These are phyloP conservation scores for Phrynocephalus forsythii DNA, from an alignment of 2,797 vertebrate genomes.

Conservation along the genomic window DNA sequence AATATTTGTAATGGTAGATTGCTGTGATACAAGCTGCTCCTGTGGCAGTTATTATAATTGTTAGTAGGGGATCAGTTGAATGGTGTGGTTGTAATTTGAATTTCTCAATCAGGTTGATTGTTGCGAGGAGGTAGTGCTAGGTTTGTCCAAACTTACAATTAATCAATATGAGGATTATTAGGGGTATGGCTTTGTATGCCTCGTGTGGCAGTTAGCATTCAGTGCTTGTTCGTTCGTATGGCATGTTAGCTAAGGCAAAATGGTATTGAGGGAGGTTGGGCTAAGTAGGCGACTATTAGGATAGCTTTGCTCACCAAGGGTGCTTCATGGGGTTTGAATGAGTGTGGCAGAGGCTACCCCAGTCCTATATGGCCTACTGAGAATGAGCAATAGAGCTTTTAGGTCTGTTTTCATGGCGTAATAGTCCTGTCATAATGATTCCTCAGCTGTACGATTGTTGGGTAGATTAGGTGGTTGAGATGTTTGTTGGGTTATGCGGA, in stretches of 20 bases:
- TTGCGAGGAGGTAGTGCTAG: background rate
- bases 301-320: conserved; percentile 34
- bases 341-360: fast-evolving
- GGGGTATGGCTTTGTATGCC: fast-evolving
- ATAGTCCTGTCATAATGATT: conserved; percentile 22
- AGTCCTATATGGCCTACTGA: conserved; percentile 68
- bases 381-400: conserved; percentile 75
- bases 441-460: fast-evolving
- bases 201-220: fast-evolving
- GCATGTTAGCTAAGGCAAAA: conserved; percentile 68
- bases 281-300: conserved; percentile 68
- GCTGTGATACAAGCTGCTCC: fast-evolving
- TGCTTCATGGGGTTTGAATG: conserved; percentile 46
- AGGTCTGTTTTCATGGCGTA: conserved; percentile 47
- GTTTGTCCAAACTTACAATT: fast-evolving
- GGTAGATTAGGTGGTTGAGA: fast-evolving
- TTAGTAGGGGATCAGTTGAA: fast-evolving
- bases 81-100: fast-evolving
- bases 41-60: fast-evolving
- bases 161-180: fast-evolving
- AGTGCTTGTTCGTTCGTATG: conserved; percentile 61
- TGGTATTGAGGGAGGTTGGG: conserved; percentile 37
- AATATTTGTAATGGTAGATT: too few species aligned
- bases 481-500: background rate
- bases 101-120: background rate